Percentiles rank a stretch among this genome's conserved stretches.
These are phyloP conservation scores for Hypselothyrea guttata DNA, from an alignment of 2,888 invertebrate genomes.

Conservation along the genomic window DNA sequence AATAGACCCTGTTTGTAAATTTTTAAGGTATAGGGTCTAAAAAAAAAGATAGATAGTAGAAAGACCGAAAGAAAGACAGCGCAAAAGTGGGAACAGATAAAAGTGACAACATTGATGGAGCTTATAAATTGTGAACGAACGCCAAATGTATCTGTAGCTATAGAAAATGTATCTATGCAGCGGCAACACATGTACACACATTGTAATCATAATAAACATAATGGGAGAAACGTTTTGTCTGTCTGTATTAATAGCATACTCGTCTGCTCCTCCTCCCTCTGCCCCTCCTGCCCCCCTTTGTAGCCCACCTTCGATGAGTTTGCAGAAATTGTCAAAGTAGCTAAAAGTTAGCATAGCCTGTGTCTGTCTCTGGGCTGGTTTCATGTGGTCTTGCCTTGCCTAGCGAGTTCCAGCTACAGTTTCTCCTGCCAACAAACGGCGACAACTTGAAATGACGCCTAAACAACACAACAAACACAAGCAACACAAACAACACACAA, in stretches of 20 bases:
- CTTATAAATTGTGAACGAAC: constrained; percentile 40
- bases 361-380: constrained; percentile 8
- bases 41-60: no score
- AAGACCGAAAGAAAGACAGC: constrained; percentile 12
- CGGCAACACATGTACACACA: constrained; percentile 23
- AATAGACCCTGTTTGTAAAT: no score
- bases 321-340: constrained; percentile 47
- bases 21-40: no score
- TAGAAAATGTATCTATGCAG: no score
- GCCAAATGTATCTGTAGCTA: no score
- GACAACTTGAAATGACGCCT: constrained; percentile 55
- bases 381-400: background rate
- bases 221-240: constrained; percentile 9
- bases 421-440: constrained; percentile 43
- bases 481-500: constrained; percentile 38
- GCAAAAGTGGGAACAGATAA: no score
- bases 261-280: no score
- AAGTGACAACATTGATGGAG: constrained; percentile 46
- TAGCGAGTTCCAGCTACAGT: constrained; percentile 44
- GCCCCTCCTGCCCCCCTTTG: no score
- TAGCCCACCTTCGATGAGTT: constrained; percentile 41
- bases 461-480: constrained; percentile 33
- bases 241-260: constrained; percentile 25
- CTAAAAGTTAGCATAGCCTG: constrained; percentile 21
- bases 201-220: constrained; percentile 47